Conservation (phyloP, 2,888 invertebrate species). For the Leptinotarsa peninsularis region DNA sequence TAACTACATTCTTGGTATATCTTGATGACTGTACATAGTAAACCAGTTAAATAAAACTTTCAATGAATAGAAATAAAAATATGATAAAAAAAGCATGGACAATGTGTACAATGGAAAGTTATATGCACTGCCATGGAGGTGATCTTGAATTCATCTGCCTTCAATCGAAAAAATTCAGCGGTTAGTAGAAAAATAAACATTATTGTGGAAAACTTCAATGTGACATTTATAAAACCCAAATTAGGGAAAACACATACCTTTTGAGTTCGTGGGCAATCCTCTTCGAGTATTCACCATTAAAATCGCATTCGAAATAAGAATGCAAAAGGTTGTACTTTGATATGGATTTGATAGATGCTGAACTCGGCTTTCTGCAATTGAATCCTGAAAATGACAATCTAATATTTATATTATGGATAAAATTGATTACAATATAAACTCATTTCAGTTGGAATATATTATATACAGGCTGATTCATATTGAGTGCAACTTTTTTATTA, state of each 20-base stretch:
- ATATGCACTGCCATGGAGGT: neutral
- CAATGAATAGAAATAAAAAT: neutral
- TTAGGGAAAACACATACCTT: slow-evolving; percentile 40
- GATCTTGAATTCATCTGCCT: slow-evolving; percentile 17
- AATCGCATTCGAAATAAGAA: slow-evolving; percentile 43
- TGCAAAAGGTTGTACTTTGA: slow-evolving; percentile 42
- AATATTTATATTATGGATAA: neutral
- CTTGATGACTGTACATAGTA: neutral
- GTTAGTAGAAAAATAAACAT: slow-evolving; percentile 13
- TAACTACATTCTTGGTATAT: neutral
- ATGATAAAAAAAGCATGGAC: neutral
- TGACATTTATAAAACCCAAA: neutral
- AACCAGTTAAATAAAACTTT: neutral
- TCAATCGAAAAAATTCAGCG: slow-evolving; percentile 3
- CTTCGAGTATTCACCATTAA: slow-evolving; percentile 37
- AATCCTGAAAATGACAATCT: slow-evolving; percentile 7
- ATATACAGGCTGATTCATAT: no score
- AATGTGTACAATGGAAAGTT: neutral
- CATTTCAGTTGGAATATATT: no score
- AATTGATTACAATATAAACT: no score
- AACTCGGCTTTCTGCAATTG: slow-evolving; percentile 19
- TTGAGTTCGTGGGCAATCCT: slow-evolving; percentile 44
- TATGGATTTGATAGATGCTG: slow-evolving; percentile 34
- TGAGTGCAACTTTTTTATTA: no score
- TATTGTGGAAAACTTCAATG: slow-evolving; percentile 13